Evolutionary conservation across 2,113 vertebrate species (phyloP).

Genomic region (Bos javanicus): DNA sequence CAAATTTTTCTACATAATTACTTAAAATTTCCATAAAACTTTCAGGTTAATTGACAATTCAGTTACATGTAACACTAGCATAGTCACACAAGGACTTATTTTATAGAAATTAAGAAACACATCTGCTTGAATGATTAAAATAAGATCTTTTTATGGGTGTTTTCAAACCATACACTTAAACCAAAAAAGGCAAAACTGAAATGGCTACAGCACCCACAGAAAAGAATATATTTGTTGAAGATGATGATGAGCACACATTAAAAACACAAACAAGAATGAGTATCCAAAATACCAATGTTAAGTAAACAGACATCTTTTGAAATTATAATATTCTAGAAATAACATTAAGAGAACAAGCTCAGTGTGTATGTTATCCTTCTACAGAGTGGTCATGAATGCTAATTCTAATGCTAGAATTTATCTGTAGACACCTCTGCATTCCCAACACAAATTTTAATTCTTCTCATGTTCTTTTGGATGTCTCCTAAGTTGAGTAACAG

Average conservation of each 20-base stretch:
- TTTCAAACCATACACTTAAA: conserved; percentile 27
- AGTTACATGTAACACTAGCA: conserved; percentile 13
- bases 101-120: conserved; percentile 49
- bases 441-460: background rate
- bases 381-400: background rate
- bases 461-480: background rate
- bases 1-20: conserved; percentile 65
- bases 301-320: background rate
- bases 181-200: background rate
- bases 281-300: background rate
- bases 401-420: background rate
- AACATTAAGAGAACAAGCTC: background rate
- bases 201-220: background rate
- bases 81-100: conserved; percentile 3
- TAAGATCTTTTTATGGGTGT: background rate
- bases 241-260: background rate
- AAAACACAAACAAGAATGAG: conserved; percentile 1
- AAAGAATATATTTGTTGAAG: background rate
- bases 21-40: conserved; percentile 48
- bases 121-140: conserved; percentile 49
- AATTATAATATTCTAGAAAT: background rate
- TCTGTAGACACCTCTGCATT: background rate
- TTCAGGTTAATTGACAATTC: conserved; percentile 47
- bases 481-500: background rate
- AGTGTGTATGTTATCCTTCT: background rate